Conservation (phyloP, 2,888 invertebrate species). For the Amphipoea lucens region DNA sequence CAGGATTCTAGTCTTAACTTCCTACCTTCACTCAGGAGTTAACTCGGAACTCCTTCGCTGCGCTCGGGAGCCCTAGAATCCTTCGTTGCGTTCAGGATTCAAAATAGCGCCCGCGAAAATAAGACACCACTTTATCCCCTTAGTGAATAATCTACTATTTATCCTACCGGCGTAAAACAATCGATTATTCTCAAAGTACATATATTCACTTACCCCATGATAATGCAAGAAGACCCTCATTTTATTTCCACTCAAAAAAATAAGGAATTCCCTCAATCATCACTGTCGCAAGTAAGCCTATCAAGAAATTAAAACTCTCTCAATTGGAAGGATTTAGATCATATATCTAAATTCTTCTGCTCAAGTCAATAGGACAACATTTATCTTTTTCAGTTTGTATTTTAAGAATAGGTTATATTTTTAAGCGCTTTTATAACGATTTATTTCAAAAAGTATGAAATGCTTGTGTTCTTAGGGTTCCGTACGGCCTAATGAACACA, state of each 20-base stretch:
- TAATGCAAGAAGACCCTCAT: conserved; percentile 18
- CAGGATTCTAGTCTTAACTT: no score
- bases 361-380: conserved; percentile 48
- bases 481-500: background rate
- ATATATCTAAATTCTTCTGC: conserved; percentile 59
- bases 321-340: conserved; percentile 64
- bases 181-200: background rate
- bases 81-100: no score
- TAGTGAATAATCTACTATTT: background rate
- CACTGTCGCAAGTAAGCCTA: conserved; percentile 65
- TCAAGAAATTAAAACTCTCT: conserved; percentile 68
- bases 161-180: background rate
- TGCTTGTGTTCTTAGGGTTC: background rate
- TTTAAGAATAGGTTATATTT: conserved; percentile 23
- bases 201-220: conserved; percentile 17
- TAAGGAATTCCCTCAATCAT: conserved; percentile 63
- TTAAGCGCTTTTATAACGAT: background rate
- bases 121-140: no score
- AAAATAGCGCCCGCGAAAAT: no score
- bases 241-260: conserved; percentile 49
- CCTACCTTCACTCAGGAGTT: no score
- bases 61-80: no score
- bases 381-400: conserved; percentile 32
- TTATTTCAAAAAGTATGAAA: background rate
- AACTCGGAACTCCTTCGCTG: no score